Evolutionary conservation across 2,113 vertebrate genomes (phyloP).

Genomic region (Manacus vitellinus): DNA sequence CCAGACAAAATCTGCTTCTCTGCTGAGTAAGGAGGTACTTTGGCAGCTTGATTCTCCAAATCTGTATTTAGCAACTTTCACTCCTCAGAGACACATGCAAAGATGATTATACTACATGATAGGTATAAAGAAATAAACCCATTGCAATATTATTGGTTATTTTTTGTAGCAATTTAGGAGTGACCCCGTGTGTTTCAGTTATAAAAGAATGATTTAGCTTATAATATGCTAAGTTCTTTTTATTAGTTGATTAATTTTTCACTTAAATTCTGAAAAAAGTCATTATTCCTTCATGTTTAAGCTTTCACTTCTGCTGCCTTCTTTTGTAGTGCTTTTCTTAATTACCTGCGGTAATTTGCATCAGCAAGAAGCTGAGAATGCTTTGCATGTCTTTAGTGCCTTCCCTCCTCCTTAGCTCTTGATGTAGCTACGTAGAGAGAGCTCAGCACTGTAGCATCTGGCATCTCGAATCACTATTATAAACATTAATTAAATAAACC

Average conservation of each 20-base stretch:
- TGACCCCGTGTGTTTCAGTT: constrained; percentile 26
- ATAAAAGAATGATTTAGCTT: constrained; percentile 7
- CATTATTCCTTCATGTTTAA: constrained; percentile 38
- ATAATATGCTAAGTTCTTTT: constrained; percentile 47
- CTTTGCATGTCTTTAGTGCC: constrained; percentile 44
- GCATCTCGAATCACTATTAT: constrained; percentile 2
- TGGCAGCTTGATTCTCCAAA: background rate
- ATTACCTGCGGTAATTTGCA: constrained; percentile 54
- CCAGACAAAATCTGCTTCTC: background rate
- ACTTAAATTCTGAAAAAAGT: constrained; percentile 33
- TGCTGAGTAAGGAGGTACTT: constrained; percentile 13
- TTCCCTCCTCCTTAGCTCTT: constrained; percentile 33
- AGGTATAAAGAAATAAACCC: constrained; percentile 39
- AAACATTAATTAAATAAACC: constrained; percentile 50
- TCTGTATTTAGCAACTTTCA: background rate
- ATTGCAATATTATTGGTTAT: constrained; percentile 36
- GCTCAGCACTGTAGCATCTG: constrained; percentile 9
- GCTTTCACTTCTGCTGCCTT: constrained; percentile 1
- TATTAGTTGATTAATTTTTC: constrained; percentile 65
- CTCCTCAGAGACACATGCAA: background rate
- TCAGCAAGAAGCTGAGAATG: constrained; percentile 40
- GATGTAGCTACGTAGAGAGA: background rate
- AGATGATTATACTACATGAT: constrained; percentile 32
- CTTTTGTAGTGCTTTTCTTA: constrained; percentile 56
- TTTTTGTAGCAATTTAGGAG: constrained; percentile 52